Evolutionary conservation across 1,140 invertebrate species (phyloP).

Genomic region (Drosophila paulistorum): DNA sequence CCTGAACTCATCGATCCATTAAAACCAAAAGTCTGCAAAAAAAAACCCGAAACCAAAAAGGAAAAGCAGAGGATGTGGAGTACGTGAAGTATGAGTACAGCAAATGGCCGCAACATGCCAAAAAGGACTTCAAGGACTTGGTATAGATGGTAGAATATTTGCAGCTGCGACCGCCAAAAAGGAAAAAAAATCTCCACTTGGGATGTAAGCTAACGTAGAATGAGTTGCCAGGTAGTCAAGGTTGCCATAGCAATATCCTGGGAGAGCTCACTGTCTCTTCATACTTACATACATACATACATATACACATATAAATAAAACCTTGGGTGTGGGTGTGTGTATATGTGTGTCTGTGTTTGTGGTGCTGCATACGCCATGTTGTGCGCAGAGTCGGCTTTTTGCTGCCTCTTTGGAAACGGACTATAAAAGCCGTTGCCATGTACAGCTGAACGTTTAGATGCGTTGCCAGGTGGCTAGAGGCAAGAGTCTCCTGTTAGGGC

Average conservation of each 20-base stretch:
- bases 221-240: conserved; percentile 76
- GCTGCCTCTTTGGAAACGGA: conserved; percentile 22
- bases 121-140: conserved; percentile 59
- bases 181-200: conserved; percentile 30
- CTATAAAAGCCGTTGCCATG: conserved; percentile 78
- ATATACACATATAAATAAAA: not conserved
- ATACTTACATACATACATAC: not conserved
- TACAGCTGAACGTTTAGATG: conserved; percentile 58
- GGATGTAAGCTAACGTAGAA: conserved; percentile 65
- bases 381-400: conserved; percentile 62
- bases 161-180: conserved; percentile 50
- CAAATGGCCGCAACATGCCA: conserved; percentile 31
- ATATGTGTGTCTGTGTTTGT: conserved; percentile 11
- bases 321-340: conserved; percentile 17
- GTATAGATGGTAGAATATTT: conserved; percentile 49
- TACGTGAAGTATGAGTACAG: conserved; percentile 6
- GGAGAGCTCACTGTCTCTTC: conserved; percentile 37
- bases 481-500: conserved; percentile 12
- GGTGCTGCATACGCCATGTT: conserved; percentile 75
- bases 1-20: conserved; percentile 75
- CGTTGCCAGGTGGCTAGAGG: conserved; percentile 58
- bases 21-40: conserved; percentile 79
- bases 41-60: conserved; percentile 20
- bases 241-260: conserved; percentile 75
- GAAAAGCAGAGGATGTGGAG: conserved; percentile 38